Evolutionary conservation across 92 coral and sea anemone genomes (phyloP).

Genomic region (Parazoanthus atlanticus): DNA sequence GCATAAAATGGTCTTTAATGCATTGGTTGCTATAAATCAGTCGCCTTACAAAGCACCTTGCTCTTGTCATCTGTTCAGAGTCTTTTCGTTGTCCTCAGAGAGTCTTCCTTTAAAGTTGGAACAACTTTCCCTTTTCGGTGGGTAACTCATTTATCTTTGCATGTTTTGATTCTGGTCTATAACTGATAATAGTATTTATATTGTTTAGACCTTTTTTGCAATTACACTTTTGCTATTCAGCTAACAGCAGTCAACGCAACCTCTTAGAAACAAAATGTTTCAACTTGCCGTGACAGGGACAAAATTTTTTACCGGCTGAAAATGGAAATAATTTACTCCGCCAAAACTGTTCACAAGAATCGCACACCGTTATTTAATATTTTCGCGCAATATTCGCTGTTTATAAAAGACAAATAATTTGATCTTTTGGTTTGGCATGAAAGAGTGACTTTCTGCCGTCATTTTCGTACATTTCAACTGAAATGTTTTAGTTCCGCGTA

Average conservation of each 20-base stretch:
- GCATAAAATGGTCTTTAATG: background rate
- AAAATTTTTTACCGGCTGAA: background rate
- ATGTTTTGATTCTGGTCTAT: background rate
- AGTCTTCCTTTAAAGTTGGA: background rate
- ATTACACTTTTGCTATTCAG: background rate
- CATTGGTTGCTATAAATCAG: background rate
- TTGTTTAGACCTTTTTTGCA: background rate
- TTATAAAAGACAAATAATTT: too few species aligned
- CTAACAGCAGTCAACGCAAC: background rate
- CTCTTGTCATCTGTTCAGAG: background rate
- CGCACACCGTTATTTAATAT: background rate
- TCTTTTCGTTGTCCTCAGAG: background rate
- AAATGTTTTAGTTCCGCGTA: background rate
- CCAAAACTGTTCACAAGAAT: too few species aligned
- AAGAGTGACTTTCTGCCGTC: too few species aligned
- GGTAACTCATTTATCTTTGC: background rate
- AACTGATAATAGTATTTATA: background rate
- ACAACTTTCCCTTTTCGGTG: background rate
- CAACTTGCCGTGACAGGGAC: background rate
- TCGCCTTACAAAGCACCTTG: background rate
- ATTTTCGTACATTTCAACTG: background rate
- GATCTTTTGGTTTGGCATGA: too few species aligned
- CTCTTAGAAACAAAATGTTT: too few species aligned
- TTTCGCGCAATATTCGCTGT: background rate
- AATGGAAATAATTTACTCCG: background rate